Percentiles rank a stretch among this genome's conserved stretches.
Conservation (phyloP, 2,888 invertebrate genomes). For the Pseudococcus viburni region DNA sequence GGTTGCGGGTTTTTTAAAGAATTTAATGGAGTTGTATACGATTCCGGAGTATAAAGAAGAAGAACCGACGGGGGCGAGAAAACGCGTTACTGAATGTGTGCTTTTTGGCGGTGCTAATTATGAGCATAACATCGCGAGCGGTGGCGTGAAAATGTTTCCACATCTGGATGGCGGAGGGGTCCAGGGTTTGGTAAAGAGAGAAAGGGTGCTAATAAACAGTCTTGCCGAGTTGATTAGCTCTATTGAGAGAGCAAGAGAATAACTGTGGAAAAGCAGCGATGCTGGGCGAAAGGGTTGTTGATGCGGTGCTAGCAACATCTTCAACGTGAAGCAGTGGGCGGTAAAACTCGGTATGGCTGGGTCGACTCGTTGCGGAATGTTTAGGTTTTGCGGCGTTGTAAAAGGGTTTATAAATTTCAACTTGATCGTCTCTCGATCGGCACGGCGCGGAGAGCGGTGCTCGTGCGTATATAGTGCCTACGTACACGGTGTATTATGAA, state of each 20-base stretch:
- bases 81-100: neutral
- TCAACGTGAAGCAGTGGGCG: neutral
- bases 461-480: neutral
- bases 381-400: conserved; percentile 39
- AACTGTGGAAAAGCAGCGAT: neutral
- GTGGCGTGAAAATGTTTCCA: conserved; percentile 12
- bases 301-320: neutral
- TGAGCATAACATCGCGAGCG: neutral
- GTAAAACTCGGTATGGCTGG: neutral
- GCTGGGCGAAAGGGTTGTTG: conserved; percentile 1
- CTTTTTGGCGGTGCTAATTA: conserved; percentile 4
- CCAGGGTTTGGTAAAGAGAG: neutral
- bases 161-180: neutral
- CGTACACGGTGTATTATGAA: conserved; percentile 12
- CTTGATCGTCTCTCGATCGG: conserved; percentile 12
- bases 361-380: conserved; percentile 11
- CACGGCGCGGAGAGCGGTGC: neutral
- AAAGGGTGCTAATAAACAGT: conserved; percentile 64
- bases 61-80: neutral
- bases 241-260: conserved; percentile 50
- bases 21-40: conserved; percentile 4
- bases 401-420: conserved; percentile 46
- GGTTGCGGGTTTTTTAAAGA: neutral
- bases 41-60: neutral
- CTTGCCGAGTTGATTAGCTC: conserved; percentile 64